Evolutionary conservation across 2,797 vertebrate species (phyloP).

Genomic region (Acanthis flammea): DNA sequence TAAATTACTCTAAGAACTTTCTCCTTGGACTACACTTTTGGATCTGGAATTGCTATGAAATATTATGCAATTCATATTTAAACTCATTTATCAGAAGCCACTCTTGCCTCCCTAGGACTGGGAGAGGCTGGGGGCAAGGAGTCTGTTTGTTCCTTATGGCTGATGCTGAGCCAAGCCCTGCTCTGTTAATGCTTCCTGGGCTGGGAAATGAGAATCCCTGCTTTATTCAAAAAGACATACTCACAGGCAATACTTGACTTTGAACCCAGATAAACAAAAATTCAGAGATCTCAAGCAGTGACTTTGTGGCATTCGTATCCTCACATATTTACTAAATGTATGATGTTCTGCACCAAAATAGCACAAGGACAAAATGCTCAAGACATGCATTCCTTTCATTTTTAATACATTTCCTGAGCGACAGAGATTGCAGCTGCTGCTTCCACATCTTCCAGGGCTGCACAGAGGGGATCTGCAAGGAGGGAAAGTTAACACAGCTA

Average conservation of each 20-base stretch:
- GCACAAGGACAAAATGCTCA: neutral
- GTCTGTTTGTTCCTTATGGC: neutral
- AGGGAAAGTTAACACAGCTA: neutral
- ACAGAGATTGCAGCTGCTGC: neutral
- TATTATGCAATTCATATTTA: neutral
- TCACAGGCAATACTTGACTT: neutral
- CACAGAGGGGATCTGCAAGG: neutral
- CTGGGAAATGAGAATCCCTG: neutral
- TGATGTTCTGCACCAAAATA: neutral
- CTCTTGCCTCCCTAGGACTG: neutral
- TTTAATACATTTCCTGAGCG: neutral
- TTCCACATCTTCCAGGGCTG: neutral
- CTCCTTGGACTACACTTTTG: slow-evolving; percentile 10
- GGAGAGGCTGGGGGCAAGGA: neutral
- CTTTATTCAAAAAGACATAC: neutral
- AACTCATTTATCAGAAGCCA: neutral
- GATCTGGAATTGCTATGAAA: neutral
- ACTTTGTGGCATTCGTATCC: neutral
- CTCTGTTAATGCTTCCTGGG: neutral
- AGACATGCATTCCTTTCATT: neutral
- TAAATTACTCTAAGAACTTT: neutral
- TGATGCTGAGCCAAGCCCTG: neutral
- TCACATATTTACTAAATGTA: neutral
- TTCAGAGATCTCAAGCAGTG: neutral
- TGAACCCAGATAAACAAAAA: neutral